Conservation (phyloP, 1,140 invertebrate species). For the Chymomyza costata region DNA sequence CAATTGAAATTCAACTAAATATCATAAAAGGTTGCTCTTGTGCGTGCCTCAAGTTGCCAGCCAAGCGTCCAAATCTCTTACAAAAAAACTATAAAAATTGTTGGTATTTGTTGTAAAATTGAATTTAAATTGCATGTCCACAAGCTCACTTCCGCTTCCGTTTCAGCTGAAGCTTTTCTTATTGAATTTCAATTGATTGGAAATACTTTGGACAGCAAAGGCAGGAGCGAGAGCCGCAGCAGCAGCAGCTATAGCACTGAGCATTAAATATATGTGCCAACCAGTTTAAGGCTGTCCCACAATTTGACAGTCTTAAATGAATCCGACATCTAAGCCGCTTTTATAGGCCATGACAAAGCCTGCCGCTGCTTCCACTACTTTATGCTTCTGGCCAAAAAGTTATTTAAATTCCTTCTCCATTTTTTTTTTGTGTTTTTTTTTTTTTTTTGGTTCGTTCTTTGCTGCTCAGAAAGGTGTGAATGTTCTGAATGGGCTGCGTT, state of each 20-base stretch:
- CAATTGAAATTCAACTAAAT: too few species aligned
- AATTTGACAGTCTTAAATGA: too few species aligned
- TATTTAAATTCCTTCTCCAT: too few species aligned
- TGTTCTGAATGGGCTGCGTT: constrained; percentile 11
- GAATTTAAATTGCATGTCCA: constrained; percentile 54
- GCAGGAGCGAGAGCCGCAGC: constrained; percentile 7
- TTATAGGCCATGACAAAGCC: too few species aligned
- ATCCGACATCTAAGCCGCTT: constrained; percentile 23
- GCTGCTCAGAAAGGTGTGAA: neutral
- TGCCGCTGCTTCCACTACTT: too few species aligned
- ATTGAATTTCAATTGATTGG: constrained; percentile 51
- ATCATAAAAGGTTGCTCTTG: too few species aligned
- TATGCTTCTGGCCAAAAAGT: too few species aligned
- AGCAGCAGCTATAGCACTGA: constrained; percentile 9
- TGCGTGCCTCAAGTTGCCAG: too few species aligned
- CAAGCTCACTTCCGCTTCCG: constrained; percentile 38
- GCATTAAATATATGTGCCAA: neutral
- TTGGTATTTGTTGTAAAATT: constrained; percentile 45
- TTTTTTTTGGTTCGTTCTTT: neutral
- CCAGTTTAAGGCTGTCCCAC: too few species aligned
- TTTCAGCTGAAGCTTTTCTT: constrained; percentile 3
- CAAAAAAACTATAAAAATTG: too few species aligned
- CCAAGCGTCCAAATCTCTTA: too few species aligned
- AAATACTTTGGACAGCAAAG: constrained; percentile 9
- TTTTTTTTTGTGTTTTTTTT: constrained; percentile 1